These are phyloP conservation scores for Lepidochrysops patricia DNA, from an alignment of 2,888 invertebrate genomes.

Conservation along the genomic window DNA sequence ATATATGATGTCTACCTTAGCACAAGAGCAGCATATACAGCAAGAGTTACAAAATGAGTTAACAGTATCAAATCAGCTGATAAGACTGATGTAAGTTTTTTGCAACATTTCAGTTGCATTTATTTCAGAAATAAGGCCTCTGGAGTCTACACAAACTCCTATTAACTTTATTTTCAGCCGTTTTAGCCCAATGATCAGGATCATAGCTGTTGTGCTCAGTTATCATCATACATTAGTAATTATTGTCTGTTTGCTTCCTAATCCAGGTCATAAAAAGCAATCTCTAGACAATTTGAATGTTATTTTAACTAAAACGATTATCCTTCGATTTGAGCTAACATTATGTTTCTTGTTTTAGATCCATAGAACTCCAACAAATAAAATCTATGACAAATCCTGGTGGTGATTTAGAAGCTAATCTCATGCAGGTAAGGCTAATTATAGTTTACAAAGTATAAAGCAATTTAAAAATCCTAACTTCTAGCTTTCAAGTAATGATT, in stretches of 20 bases:
- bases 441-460: no score
- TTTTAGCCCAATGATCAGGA: no score
- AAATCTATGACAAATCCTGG: conserved; percentile 44
- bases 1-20: conserved; percentile 29
- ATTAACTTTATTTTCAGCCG: no score
- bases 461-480: no score
- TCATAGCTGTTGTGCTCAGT: no score
- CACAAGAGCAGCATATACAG: conserved; percentile 38
- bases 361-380: conserved; percentile 47
- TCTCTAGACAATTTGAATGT: no score
- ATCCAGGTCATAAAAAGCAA: no score
- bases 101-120: conserved; percentile 16
- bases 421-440: conserved; percentile 40
- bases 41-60: conserved; percentile 59
- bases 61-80: conserved; percentile 49
- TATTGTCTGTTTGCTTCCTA: no score
- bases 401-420: conserved; percentile 46
- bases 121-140: not conserved
- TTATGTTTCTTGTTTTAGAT: conserved; percentile 34
- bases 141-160: no score
- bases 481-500: no score
- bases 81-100: conserved; percentile 46
- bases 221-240: no score
- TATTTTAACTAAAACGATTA: no score
- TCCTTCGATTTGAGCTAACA: not conserved